phyloP scores from a whole-genome alignment of 2,113 vertebrate genomes.

The Sceloporus undulatus region DNA sequence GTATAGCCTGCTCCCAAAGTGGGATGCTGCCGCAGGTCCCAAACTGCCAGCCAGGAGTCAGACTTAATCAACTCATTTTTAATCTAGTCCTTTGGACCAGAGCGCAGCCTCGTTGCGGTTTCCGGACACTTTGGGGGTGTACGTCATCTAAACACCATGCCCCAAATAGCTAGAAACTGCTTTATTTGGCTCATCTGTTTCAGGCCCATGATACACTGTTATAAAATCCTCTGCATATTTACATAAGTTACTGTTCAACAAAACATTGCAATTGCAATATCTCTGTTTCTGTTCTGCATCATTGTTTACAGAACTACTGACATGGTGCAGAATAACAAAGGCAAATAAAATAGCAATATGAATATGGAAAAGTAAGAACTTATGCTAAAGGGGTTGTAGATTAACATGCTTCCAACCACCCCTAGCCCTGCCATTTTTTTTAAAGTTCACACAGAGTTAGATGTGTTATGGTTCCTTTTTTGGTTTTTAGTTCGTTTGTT shows the following conservation, averaged over 20 bases:
- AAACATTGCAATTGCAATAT: not conserved
- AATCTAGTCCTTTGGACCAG: no score
- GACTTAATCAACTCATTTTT: no score
- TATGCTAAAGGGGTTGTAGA: not conserved
- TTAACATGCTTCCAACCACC: not conserved
- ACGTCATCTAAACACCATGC: no score
- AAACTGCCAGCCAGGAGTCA: no score
- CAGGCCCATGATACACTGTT: not conserved
- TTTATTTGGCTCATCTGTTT: no score
- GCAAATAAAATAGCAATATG: conserved; percentile 36
- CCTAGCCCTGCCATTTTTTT: no score
- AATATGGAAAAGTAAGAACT: not conserved
- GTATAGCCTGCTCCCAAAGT: no score
- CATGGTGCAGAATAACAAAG: conserved; percentile 14
- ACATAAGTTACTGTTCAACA: not conserved
- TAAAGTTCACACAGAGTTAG: no score
- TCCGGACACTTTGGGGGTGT: no score
- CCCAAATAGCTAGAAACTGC: no score
- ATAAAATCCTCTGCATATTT: not conserved
- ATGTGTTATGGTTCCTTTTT: not conserved
- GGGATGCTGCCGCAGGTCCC: no score
- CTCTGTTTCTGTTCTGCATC: not conserved
- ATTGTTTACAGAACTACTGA: not conserved
- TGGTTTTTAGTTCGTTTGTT: not conserved
- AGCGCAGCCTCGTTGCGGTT: no score